Base-by-base conservation (phyloP, 1,140 invertebrate genomes). In the Pristionchus pacificus region DNA sequence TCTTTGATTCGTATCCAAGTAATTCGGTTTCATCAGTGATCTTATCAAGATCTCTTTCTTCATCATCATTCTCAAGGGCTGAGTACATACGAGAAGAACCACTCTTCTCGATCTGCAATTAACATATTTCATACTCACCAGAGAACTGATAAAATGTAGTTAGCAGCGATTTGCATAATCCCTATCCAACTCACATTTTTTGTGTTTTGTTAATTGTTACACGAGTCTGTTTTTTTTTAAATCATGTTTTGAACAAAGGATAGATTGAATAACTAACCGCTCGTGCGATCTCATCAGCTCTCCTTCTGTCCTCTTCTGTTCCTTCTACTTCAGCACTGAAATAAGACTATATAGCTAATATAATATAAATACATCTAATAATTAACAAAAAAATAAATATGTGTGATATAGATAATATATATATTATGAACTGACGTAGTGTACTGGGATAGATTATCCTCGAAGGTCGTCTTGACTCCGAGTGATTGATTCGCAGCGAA, bases 11-110 rank as follows among this genome's bases (percentile, higher is more conserved):
- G 19, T 33, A 14, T 15, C 15, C 15, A 15, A 25, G 14, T 63
- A 15, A 15, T 15, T 3, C 62, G 58, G 14, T 10, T 65, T 65
- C 60, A 3, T 27, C 24, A 13, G 71, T 72, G 24, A 30, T 28
- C 38, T 71, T 74, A 33, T 72, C 70, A 19, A 72, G 38, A 73
- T 72, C 70, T 19, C 71, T 70, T 38, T 72, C 71, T 27, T 74
- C 71, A 33, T 72, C 71, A 38, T 72, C 71, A 57, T 72, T 72
- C 57, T 72, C 71, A 19, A 72, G 32, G n/a, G 28, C 24, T 19
- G 68, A 33, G 19, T 62, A 25, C 1, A 31, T 24, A 19, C 32
- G 27, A 25, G 67, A 71, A 15, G 32, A 38, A 14, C n/a, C 15
- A 38, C 71, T 71, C 28, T n/a, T 62, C 33, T 72, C 71, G 30